Percentiles rank a stretch among this genome's conserved stretches.
These are phyloP conservation scores for Podilymbus podiceps DNA, from an alignment of 2,113 vertebrate species.

Conservation along the genomic window DNA sequence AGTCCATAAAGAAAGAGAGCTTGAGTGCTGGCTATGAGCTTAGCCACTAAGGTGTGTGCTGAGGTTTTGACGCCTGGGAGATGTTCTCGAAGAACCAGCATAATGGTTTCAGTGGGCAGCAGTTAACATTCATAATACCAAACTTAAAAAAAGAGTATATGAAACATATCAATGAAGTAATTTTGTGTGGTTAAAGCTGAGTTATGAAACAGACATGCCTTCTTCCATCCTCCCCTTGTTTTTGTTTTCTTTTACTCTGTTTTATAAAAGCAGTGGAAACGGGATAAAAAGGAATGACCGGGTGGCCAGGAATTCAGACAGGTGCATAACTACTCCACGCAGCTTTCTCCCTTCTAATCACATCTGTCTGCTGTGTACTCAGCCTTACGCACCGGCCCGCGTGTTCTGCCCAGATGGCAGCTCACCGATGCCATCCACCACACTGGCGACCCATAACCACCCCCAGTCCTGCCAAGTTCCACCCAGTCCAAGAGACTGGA, in stretches of 20 bases:
- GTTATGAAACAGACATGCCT: not conserved
- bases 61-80: not conserved
- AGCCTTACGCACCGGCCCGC: not conserved
- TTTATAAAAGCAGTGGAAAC: not conserved
- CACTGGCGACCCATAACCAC: not conserved
- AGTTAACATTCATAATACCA: not conserved
- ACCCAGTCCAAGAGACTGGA: not conserved
- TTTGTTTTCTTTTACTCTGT: not conserved
- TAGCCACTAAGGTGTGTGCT: not conserved
- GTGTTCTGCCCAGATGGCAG: not conserved
- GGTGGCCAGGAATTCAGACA: constrained; percentile 9
- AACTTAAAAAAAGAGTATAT: not conserved
- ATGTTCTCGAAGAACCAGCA: not conserved
- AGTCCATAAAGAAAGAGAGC: not conserved
- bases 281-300: not conserved
- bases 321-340: not conserved
- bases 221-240: not conserved
- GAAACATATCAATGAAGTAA: not conserved
- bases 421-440: not conserved
- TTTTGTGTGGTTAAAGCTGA: not conserved
- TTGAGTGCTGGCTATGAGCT: not conserved
- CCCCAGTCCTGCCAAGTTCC: not conserved
- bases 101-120: not conserved
- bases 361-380: not conserved
- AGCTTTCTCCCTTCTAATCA: not conserved